Base-by-base conservation (phyloP, 1,140 invertebrate species). In the Drosophila micromelanica region DNA sequence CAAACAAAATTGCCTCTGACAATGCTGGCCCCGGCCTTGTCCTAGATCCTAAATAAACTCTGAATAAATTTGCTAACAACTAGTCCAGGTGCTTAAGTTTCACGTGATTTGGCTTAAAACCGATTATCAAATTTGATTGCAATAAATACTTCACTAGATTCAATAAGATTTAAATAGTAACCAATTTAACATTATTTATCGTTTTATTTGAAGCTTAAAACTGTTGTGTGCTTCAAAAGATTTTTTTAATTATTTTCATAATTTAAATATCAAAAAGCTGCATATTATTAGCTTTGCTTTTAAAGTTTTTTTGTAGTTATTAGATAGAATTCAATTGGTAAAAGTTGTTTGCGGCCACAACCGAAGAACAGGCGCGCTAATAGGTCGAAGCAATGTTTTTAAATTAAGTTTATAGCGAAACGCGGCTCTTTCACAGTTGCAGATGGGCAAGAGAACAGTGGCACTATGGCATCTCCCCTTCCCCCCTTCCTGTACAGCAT, bases 361-460 rank as follows among this genome's bases (percentile, higher is more conserved):
- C 27, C 51, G 43, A 9, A 38, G n/a, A n/a, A 38, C 12, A 15
- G 46, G 13, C 40, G 15, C 5, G 43, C 59, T 62, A 76, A 64
- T 65, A 49, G 72, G 51, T 23, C 20, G 42, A 42, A 55, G 63
- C 56, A 9, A 65, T 32, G 20, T 15, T 63, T 65, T 76, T 49
- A 62, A 84, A 85, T 85, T 76, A 51, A 69, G 63, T 79, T 84
- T 79, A 79, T 63, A 54, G 63, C 20, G 51, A 70, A 32, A 45
- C 27, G 32, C 43, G 35, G 38, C 52, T 35, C 42, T 55, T 40
- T n/a, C 35, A 32, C 27, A 51, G 11, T 13, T 60, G 56, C 54
- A 55, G 45, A 43, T 23, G 35, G 17, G 7, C 20, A 15, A 1
- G 23, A 32, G 35, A 32, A 52, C 13, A n/a, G 12, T 57, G 35